Evolutionary conservation across 2,888 invertebrate species (phyloP), one percentile per base, ranked within the genome.

Genomic region (Tryphoninae sp.): DNA sequence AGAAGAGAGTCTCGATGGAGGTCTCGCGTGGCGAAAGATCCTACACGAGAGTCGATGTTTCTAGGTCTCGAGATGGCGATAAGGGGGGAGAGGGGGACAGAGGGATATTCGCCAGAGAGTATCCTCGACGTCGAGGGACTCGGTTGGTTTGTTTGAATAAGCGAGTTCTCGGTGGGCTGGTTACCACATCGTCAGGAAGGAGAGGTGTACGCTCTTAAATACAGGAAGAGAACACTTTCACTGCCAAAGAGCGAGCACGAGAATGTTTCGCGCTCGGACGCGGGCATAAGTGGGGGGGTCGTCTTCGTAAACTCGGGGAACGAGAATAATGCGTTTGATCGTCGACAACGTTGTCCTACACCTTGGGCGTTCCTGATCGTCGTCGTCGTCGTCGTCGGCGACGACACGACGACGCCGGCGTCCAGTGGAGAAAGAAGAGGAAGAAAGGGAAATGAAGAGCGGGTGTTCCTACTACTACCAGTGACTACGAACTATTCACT

Each of bases 181-280:
- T 88, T 88, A 88, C 86, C 86, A 86, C 87, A 88, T 87, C 86
- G 86, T 73, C 84, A 83, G 85, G 84, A 85, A 84, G 85, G 84
- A 87, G 86, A 85, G 85, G 86, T 85, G 85, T 83, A 85, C 84
- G 86, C 84, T 84, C 79, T 86, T 85, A 87, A 87, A 86, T 86
- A 88, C 89, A 89, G 89, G 90, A 91, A 90, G 90, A 90, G 89
- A 91, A 89, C 88, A 90, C 91, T 91, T 91, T 92, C 91, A 91
- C 91, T 91, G 88, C 87, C 89, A 85, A 87, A 85, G 84, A 59
- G 68, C 49, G 71, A 77, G 76, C 71, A 55, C 73, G 83, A 87
- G 89, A 87, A 87, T 40, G 53, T 68, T 61, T 68, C 87, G 83
- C 85, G 86, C 69, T 42, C 78, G 69, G 83, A 86, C 86, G 84